phyloP scores from a whole-genome alignment of 2,888 invertebrate species.

The Copidosoma aretas region DNA sequence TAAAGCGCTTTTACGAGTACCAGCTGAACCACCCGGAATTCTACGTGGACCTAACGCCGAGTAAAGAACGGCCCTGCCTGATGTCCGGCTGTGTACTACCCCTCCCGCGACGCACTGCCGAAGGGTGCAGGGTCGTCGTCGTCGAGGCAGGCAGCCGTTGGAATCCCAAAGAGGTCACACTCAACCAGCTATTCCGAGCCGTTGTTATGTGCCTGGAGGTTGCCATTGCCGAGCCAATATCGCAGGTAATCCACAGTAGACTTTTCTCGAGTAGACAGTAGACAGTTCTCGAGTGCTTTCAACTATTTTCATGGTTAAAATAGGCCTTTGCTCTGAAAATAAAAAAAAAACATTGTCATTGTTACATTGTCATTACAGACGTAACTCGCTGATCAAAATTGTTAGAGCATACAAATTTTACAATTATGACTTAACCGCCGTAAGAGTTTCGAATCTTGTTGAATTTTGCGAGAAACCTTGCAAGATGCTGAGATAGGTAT shows the following conservation, averaged over 20 bases:
- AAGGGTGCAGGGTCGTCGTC: slow-evolving; percentile 74
- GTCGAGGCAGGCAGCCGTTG: slow-evolving; percentile 77
- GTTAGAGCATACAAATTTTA: no score
- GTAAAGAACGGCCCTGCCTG: slow-evolving; percentile 68
- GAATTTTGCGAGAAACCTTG: no score
- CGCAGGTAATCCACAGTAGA: slow-evolving; percentile 64
- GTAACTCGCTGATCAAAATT: no score
- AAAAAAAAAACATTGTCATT: no score
- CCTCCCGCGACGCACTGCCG: slow-evolving; percentile 72
- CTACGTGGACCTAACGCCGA: slow-evolving; percentile 70
- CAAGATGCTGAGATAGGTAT: no score
- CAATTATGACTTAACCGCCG: no score
- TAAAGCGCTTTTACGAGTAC: slow-evolving; percentile 77
- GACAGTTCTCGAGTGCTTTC: no score
- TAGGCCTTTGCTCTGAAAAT: no score
- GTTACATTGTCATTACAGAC: no score
- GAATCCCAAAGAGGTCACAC: slow-evolving; percentile 74
- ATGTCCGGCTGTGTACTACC: slow-evolving; percentile 72
- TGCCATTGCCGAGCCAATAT: slow-evolving; percentile 79
- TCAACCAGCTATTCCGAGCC: slow-evolving; percentile 74
- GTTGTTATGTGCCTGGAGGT: slow-evolving; percentile 75
- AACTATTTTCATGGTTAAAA: no score
- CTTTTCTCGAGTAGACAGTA: no score
- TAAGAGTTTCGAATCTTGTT: no score
- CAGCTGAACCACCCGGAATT: slow-evolving; percentile 70